Conservation (phyloP, 2,113 vertebrate genomes). For the Megaceryle maxima region DNA sequence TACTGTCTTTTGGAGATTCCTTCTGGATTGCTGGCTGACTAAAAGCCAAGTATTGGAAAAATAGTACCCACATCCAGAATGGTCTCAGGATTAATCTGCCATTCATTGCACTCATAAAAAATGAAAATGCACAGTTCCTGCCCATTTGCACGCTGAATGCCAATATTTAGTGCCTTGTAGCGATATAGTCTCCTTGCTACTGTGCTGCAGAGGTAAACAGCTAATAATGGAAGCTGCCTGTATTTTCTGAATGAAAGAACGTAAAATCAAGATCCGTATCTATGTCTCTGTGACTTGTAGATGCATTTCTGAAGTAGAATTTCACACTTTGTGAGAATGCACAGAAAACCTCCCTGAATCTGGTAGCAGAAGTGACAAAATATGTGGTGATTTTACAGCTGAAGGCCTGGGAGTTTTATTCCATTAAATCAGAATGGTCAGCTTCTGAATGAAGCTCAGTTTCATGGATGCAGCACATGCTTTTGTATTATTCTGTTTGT, state of each 20-base stretch:
- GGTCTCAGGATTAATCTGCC: neutral
- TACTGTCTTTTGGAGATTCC: neutral
- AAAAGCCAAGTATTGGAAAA: neutral
- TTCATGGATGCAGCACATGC: neutral
- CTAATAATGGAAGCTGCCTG: neutral
- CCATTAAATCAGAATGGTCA: neutral
- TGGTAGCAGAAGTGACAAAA: neutral
- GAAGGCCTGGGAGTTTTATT: neutral
- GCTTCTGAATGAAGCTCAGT: neutral
- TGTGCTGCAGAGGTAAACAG: neutral
- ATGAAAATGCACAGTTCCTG: neutral
- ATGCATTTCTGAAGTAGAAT: neutral
- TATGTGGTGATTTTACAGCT: neutral
- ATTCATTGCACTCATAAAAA: neutral
- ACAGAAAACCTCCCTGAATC: neutral
- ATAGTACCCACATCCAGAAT: neutral
- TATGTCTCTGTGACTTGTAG: neutral
- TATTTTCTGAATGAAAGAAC: neutral
- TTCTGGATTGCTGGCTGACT: neutral
- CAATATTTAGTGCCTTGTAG: neutral
- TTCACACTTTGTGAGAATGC: neutral
- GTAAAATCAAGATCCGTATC: neutral
- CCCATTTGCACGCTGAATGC: neutral
- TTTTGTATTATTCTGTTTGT: neutral
- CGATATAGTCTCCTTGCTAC: neutral